These are phyloP conservation scores for Neodiprion virginianus DNA, from an alignment of 1,140 invertebrate species.

Conservation along the genomic window DNA sequence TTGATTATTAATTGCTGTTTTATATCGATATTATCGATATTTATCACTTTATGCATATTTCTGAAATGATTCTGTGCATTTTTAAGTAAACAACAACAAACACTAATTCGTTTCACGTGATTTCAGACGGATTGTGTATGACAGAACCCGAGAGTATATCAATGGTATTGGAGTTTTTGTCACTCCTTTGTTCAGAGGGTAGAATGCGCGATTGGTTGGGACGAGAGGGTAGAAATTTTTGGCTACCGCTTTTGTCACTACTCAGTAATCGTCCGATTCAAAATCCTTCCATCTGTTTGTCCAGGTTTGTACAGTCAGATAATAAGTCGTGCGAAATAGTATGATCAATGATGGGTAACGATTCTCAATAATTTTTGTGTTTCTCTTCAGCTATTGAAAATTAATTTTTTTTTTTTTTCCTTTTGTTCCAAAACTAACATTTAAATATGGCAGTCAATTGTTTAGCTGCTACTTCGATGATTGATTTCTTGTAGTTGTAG, in stretches of 20 bases:
- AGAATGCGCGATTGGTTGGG: conserved; percentile 88
- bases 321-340: no score
- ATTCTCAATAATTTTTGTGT: neutral
- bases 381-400: neutral
- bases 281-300: conserved; percentile 56
- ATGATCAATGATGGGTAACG: no score
- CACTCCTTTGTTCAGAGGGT: conserved; percentile 79
- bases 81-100: conserved; percentile 12
- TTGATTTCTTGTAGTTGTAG: conserved; percentile 12
- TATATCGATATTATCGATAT: no score
- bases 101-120: neutral
- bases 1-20: no score
- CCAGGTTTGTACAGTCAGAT: conserved; percentile 47
- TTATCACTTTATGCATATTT: neutral
- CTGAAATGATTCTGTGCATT: neutral
- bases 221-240: conserved; percentile 80
- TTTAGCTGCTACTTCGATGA: conserved; percentile 1
- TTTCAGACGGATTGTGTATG: conserved; percentile 49
- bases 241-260: conserved; percentile 79
- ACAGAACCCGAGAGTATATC: conserved; percentile 64
- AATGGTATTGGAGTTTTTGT: conserved; percentile 80
- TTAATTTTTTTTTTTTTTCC: neutral
- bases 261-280: conserved; percentile 68
- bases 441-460: no score
- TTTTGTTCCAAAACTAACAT: no score